Conservation (phyloP, 64 coral and sea anemone species). For the Orbicella faveolata region DNA sequence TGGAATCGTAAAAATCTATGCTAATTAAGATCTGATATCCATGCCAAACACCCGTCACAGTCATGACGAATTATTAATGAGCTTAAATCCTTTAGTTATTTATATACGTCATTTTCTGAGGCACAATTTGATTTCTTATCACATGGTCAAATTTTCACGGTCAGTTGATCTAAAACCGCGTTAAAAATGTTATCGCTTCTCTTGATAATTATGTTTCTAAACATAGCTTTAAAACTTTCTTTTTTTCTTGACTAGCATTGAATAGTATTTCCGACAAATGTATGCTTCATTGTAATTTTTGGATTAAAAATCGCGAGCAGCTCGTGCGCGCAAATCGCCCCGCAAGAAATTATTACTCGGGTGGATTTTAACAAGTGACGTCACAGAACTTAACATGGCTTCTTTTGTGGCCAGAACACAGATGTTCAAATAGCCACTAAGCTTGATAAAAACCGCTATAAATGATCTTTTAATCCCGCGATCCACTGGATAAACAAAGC, state of each 20-base stretch:
- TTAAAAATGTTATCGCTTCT: background rate
- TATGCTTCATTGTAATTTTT: background rate
- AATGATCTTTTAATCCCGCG: background rate
- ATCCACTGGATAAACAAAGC: background rate
- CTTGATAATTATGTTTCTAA: background rate
- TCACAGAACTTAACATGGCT: background rate
- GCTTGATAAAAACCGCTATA: background rate
- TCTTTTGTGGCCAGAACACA: background rate
- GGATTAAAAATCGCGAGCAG: background rate
- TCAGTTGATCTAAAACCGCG: background rate
- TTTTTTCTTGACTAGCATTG: too few species aligned
- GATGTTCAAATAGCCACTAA: background rate
- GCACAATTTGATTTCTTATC: background rate
- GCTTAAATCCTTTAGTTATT: background rate
- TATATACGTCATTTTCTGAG: background rate
- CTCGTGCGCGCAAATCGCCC: too few species aligned
- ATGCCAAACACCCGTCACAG: too few species aligned
- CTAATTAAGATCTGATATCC: too few species aligned
- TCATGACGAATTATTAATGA: too few species aligned
- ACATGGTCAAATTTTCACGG: background rate
- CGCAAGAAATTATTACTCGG: background rate
- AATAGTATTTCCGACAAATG: background rate
- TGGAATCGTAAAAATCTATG: too few species aligned
- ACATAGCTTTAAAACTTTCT: too few species aligned
- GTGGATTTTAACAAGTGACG: background rate